Evolutionary conservation across 2,888 invertebrate genomes (phyloP).

Genomic region (Archips xylosteana): DNA sequence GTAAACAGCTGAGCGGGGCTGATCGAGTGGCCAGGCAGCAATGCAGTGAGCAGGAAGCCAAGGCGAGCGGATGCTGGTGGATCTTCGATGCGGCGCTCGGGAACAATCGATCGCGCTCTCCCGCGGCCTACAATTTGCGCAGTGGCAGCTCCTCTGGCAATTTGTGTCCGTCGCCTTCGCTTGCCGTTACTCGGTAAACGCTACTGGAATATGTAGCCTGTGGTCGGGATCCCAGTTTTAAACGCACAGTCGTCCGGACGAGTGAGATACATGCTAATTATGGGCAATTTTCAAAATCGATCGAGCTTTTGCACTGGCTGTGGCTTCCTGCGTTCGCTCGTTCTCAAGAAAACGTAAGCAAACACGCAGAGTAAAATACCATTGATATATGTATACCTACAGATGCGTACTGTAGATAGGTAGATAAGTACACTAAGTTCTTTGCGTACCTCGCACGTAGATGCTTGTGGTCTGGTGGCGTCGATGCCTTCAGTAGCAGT

Average conservation of each 20-base stretch:
- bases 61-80: slow-evolving; percentile 27
- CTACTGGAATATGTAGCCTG: slow-evolving; percentile 83
- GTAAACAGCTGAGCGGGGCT: slow-evolving; percentile 23
- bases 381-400: slow-evolving; percentile 19
- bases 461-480: slow-evolving; percentile 13
- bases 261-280: slow-evolving; percentile 84
- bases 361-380: slow-evolving; percentile 55
- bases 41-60: slow-evolving; percentile 24
- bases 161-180: slow-evolving; percentile 81
- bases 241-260: slow-evolving; percentile 76
- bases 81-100: slow-evolving; percentile 44
- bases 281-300: slow-evolving; percentile 84
- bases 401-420: neutral
- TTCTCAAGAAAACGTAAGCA: slow-evolving; percentile 63
- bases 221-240: slow-evolving; percentile 78
- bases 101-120: slow-evolving; percentile 71
- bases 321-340: slow-evolving; percentile 77
- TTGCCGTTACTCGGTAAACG: slow-evolving; percentile 82
- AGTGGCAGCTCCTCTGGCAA: slow-evolving; percentile 80
- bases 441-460: slow-evolving; percentile 18
- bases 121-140: slow-evolving; percentile 76
- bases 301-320: slow-evolving; percentile 78
- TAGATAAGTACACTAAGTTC: neutral
- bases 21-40: slow-evolving; percentile 10
- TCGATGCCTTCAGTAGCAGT: slow-evolving; percentile 8